Conservation (phyloP, 2,113 vertebrate species). For the Pyrgilauda ruficollis region DNA sequence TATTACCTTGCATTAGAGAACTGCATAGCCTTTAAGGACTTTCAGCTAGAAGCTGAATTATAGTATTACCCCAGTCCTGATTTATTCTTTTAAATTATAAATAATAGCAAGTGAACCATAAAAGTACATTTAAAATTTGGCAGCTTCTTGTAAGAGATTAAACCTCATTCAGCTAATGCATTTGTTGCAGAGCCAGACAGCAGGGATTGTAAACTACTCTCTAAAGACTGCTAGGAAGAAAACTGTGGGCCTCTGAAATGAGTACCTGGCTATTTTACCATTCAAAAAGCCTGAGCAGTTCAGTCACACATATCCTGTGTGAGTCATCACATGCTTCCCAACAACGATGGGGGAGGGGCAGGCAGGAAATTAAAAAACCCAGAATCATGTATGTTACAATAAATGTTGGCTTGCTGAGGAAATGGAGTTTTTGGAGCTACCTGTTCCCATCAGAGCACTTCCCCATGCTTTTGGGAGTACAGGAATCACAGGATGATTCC, state of each 20-base stretch:
- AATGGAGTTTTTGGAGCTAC: not conserved
- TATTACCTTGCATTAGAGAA: not conserved
- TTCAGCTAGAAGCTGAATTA: not conserved
- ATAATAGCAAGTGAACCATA: conserved; percentile 16
- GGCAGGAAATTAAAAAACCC: not conserved
- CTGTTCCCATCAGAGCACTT: not conserved
- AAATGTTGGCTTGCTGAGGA: not conserved
- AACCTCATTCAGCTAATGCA: not conserved
- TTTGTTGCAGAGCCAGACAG: not conserved
- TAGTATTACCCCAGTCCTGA: not conserved
- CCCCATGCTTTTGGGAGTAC: not conserved
- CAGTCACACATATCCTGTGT: not conserved
- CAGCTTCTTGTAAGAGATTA: conserved; percentile 1
- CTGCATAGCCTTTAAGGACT: not conserved
- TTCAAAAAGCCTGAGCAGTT: not conserved
- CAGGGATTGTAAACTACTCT: not conserved
- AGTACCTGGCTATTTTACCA: not conserved
- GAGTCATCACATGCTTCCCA: conserved; percentile 15
- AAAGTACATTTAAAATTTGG: not conserved
- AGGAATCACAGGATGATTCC: not conserved
- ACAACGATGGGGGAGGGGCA: accelerated
- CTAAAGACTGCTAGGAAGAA: not conserved
- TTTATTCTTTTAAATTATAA: conserved; percentile 11
- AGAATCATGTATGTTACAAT: not conserved
- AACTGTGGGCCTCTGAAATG: not conserved